Base-by-base conservation (phyloP, 2,113 vertebrate genomes). In the Enhydra lutris region DNA sequence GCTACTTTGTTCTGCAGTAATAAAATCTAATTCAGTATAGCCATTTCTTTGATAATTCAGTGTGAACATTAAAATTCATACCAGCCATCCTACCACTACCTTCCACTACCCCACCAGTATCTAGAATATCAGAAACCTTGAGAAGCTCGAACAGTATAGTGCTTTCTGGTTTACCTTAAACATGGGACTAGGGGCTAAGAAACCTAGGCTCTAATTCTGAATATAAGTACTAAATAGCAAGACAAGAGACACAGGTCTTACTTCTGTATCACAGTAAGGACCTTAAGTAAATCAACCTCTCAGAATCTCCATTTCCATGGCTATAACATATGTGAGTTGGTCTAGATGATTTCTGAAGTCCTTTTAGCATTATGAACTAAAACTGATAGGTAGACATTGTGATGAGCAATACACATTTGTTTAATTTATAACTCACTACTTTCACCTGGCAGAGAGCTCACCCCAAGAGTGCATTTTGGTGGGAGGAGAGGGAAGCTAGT, bases 301-400 rank as follows among this genome's bases (percentile, higher is more conserved):
- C 39, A 1, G 23, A 71, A 61, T 79, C 86, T 73, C 61, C 9
- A 5, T 83, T 91, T 67, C 42, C 42, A 36, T 36, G 42, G 69
- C 50, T 52, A 47, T 39, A 67, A 63, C 84, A 92, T 67, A 31
- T 52, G 76, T 36, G 65, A 76, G 57, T 61, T 81, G 34, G 29
- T 52, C 79, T 42, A 83, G 45, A 59, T 81, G 76, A 96, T 94
- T 92, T 97, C 36, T 80, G 59, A 80, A 57, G 24, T 76, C 57
- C 71, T 71, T 90, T 59, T 63, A 80, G 4, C 47, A n/a, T 31
- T 61, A 61, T 9, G 61, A 81, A 81, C 50, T 81, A 71, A 86
- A 86, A 61, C 52, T 65, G 80, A 93, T 7, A 63, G 20, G 55
- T 14, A 79, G 80, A 71, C 42, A 47, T 47, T 76, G 34, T 29